Evolutionary conservation across 2,797 vertebrate species (phyloP), one percentile per base, ranked within the genome.

Genomic region (Australoheros facetus): DNA sequence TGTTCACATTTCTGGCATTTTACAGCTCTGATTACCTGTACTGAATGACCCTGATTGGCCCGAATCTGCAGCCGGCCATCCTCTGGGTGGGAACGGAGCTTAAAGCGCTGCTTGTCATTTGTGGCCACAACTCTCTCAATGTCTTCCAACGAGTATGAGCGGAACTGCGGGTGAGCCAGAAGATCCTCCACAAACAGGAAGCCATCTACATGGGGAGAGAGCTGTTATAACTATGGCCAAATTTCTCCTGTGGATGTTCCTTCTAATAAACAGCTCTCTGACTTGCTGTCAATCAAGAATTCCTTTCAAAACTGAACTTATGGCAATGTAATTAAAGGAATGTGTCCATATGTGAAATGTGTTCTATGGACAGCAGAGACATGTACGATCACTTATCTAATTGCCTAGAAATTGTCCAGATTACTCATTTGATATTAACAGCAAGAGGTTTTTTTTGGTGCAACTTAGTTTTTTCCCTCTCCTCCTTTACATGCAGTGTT

Each of bases 41-140:
- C 59, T 19, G 97, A 96, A 85, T 98, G 97, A 7, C 97, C 97
- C 90, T 98, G 97, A 91, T 97, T 97, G 87, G 97, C 97, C 28
- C 97, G 92, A 83, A 98, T 97, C 89, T 96, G 94, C 72, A 96
- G 87, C 7, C 73, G 93, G 4, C 96, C 95, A 0, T 94, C 82
- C 37, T 92, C 85, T 0, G 93, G 94, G 64, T 96, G 91, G 0
- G 83, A 80, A 69, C 85, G 74, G 23, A 97, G 90, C 77, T 96
- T 93, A 53, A 97, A 98, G 7, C 97, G 95, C 87, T 96, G 95
- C 81, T 98, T 98, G 82, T 94, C 94, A 58, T 96, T 95, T 53
- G 88, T 94, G 54, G 94, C 90, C 75, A 97, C 97, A 1, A 97
- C 95, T 1, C 92, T 94, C 78, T 95, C 83, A 2, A 98, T 66